Conservation (phyloP, 2,113 vertebrate species). For the Cepphus grylle region DNA sequence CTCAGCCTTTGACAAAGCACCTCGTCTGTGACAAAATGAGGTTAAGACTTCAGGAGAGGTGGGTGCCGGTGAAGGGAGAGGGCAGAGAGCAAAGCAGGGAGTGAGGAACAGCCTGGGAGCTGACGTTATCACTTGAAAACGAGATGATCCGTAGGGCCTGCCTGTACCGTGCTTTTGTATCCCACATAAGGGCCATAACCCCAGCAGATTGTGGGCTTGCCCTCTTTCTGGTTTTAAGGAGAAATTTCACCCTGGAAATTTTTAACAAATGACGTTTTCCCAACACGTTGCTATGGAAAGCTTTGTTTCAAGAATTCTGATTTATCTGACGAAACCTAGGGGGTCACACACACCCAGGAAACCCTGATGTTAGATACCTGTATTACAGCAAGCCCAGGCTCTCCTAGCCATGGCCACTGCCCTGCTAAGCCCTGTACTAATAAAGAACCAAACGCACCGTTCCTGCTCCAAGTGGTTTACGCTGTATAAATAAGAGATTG, state of each 20-base stretch:
- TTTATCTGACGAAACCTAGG: background rate
- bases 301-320: background rate
- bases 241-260: background rate
- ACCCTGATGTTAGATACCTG: fast-evolving
- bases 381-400: background rate
- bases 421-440: background rate
- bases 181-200: background rate
- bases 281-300: background rate
- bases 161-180: background rate
- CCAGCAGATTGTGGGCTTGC: fast-evolving
- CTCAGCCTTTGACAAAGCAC: background rate
- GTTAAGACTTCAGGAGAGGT: background rate
- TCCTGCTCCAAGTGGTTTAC: background rate
- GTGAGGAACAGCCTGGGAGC: background rate
- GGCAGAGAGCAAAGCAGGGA: background rate
- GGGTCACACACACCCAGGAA: background rate
- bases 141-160: background rate
- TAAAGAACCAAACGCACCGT: background rate
- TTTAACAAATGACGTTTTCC: background rate
- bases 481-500: background rate
- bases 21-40: background rate
- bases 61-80: background rate
- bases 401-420: background rate
- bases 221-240: background rate
- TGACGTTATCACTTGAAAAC: background rate